A percentile compares a stretch with the other conserved stretches of the same genome.
These are phyloP conservation scores for Ceratosolen fusciceps DNA, from an alignment of 1,140 invertebrate species.

Conservation along the genomic window DNA sequence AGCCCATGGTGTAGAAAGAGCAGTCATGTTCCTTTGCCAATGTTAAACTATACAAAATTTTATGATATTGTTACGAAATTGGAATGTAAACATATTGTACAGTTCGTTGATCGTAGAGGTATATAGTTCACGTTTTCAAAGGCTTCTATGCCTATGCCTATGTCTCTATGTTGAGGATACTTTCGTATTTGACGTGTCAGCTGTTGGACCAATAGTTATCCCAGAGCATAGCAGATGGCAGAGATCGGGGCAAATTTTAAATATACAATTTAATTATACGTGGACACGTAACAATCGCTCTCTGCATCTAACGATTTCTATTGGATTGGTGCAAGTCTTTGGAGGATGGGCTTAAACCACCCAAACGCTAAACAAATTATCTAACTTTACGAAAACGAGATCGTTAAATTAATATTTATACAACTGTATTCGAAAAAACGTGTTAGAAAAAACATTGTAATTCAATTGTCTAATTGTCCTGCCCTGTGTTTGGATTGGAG, in stretches of 20 bases:
- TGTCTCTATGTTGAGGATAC: slow-evolving; percentile 2
- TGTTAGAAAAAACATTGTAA: too few relatives aligned
- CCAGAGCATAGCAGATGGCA: not conserved
- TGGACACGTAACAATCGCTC: not conserved
- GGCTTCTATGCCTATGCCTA: too few relatives aligned
- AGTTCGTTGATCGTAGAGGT: not conserved
- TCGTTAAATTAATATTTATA: too few relatives aligned
- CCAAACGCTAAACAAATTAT: too few relatives aligned
- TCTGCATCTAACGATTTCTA: not conserved
- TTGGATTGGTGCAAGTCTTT: too few relatives aligned
- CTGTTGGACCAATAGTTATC: not conserved
- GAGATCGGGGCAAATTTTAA: not conserved
- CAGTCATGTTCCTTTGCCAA: slow-evolving; percentile 15
- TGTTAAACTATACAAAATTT: slow-evolving; percentile 17
- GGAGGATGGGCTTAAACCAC: too few relatives aligned
- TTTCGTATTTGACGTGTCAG: slow-evolving; percentile 35
- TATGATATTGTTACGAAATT: slow-evolving; percentile 21
- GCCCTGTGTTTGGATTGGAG: too few relatives aligned
- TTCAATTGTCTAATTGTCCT: too few relatives aligned
- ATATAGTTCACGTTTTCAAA: slow-evolving; percentile 2
- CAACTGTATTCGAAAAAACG: too few relatives aligned
- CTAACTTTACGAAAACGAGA: too few relatives aligned
- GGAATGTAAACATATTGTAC: slow-evolving; percentile 39
- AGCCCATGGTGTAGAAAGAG: slow-evolving; percentile 24
- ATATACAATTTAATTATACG: not conserved